A percentile compares a stretch with the other conserved stretches of the same genome.
Evolutionary conservation across 2,797 vertebrate species (phyloP).

Genomic region (Gila robusta): DNA sequence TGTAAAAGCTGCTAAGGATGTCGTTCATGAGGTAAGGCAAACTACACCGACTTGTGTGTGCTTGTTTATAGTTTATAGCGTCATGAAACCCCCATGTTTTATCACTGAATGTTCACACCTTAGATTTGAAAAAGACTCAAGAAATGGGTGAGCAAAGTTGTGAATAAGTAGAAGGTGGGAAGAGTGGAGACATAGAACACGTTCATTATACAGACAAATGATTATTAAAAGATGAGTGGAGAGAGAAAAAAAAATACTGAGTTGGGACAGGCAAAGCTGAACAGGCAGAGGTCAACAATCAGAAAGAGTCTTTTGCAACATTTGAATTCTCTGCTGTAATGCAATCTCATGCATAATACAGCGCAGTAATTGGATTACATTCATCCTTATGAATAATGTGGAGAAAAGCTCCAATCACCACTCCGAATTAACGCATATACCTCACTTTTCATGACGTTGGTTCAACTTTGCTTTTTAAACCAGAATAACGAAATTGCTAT

Average conservation of each 20-base stretch:
- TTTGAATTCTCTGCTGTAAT: background rate
- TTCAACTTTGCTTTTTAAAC: background rate
- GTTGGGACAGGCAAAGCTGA: background rate
- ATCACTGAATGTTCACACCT: background rate
- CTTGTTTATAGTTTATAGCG: background rate
- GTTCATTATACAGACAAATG: background rate
- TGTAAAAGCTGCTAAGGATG: slow-evolving; percentile 92
- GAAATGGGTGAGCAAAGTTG: background rate
- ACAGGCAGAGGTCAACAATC: background rate
- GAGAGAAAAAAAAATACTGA: background rate
- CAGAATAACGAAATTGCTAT: background rate
- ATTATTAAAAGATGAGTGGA: background rate
- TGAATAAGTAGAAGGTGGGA: background rate
- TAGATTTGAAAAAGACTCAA: background rate
- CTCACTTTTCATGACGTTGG: background rate
- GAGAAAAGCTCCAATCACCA: background rate
- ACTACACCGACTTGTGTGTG: background rate
- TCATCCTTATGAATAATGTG: background rate
- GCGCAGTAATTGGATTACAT: background rate
- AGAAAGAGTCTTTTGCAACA: background rate
- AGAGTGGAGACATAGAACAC: background rate
- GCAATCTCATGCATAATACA: background rate
- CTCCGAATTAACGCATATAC: background rate
- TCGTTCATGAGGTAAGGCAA: slow-evolving; percentile 88
- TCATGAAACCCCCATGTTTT: background rate